These are phyloP conservation scores for Zeugodacus cucurbitae DNA, from an alignment of 1,140 invertebrate genomes.

Conservation along the genomic window DNA sequence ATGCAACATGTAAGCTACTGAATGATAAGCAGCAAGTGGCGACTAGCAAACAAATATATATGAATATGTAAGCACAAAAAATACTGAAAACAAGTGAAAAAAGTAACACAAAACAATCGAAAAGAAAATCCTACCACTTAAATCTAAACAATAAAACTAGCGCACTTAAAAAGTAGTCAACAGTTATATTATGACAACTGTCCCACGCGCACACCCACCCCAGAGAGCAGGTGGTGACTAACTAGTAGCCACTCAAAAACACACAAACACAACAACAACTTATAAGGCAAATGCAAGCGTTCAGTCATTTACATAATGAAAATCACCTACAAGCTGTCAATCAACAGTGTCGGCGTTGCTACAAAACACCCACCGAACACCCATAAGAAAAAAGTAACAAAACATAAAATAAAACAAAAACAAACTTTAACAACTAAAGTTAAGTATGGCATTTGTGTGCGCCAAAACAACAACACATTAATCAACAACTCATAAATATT, in stretches of 20 bases:
- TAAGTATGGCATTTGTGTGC: background rate
- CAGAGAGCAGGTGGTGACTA: background rate
- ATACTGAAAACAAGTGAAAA: no score
- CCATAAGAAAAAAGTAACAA: background rate
- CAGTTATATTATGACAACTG: no score
- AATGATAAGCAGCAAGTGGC: background rate
- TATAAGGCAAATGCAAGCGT: background rate
- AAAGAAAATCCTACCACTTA: no score
- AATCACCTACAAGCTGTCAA: background rate
- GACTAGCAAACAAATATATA: background rate
- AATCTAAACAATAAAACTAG: no score
- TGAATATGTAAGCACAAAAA: no score
- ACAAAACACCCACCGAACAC: background rate
- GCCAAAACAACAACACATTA: background rate
- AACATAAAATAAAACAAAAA: background rate
- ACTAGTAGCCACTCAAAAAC: background rate
- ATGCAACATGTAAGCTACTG: background rate
- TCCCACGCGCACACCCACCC: background rate
- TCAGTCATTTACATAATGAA: background rate
- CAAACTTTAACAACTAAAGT: background rate
- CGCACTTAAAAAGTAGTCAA: no score
- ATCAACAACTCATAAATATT: constrained; percentile 28
- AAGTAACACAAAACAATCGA: no score
- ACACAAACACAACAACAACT: no score
- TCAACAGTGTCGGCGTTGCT: background rate